Evolutionary conservation across 2,797 vertebrate genomes (phyloP).

Genomic region (Cryptoblepharus egeriae): DNA sequence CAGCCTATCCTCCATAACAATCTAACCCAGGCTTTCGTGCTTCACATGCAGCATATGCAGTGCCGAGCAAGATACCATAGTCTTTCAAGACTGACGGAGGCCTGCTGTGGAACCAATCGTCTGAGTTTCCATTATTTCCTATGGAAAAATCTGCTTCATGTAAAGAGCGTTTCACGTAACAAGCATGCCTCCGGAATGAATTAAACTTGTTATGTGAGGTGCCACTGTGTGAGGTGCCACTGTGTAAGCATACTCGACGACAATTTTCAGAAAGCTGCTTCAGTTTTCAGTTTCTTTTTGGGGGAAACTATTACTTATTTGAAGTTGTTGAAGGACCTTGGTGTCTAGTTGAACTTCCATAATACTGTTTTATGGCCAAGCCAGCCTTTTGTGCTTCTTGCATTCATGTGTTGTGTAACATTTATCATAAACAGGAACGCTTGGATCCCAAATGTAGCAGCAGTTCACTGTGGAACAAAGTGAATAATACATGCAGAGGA

Average conservation of each 20-base stretch:
- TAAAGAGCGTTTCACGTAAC: no score
- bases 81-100: no score
- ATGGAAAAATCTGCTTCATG: no score
- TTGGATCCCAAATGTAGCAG: constrained; percentile 6
- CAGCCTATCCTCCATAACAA: no score
- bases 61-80: no score
- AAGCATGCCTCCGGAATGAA: no score
- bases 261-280: background rate
- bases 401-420: background rate
- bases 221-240: no score
- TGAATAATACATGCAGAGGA: constrained; percentile 18
- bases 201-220: no score
- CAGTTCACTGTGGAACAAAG: constrained; percentile 4
- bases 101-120: no score
- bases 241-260: background rate
- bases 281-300: background rate
- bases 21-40: no score
- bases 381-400: constrained; percentile 2
- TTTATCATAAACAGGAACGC: constrained; percentile 2
- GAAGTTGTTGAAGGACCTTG: accelerated
- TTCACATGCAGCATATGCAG: no score
- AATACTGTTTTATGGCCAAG: background rate
- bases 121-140: no score
- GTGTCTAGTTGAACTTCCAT: constrained; percentile 3
- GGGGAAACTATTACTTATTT: background rate